Evolutionary conservation across 2,888 invertebrate genomes (phyloP).

Genomic region (Amblyjoppa proteus): DNA sequence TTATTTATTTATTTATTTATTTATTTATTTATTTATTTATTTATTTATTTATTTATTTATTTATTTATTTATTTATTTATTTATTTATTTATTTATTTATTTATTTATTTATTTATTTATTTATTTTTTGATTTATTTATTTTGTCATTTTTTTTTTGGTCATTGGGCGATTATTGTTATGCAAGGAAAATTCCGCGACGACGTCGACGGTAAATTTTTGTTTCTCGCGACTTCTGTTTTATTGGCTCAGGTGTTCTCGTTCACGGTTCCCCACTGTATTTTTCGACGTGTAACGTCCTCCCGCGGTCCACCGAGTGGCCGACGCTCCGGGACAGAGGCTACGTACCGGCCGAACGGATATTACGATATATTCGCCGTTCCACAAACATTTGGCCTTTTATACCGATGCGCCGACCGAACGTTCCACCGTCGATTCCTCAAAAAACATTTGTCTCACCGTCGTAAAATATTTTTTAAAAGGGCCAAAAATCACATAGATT

Average conservation of each 20-base stretch:
- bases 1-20: not conserved
- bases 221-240: not conserved
- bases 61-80: not conserved
- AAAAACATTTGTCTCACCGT: not conserved
- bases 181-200: conserved; percentile 1
- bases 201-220: not conserved
- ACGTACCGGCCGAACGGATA: conserved; percentile 60
- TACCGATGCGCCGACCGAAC: not conserved
- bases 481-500: not conserved
- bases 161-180: not conserved
- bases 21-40: not conserved
- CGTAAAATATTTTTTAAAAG: not conserved
- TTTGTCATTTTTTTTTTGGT: not conserved
- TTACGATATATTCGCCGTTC: conserved; percentile 65
- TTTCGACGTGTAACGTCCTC: conserved; percentile 16
- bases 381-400: conserved; percentile 51
- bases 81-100: not conserved
- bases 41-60: not conserved
- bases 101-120: too few species aligned
- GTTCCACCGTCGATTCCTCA: not conserved
- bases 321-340: conserved; percentile 47
- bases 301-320: conserved; percentile 29
- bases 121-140: not conserved
- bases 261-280: not conserved
- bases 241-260: not conserved